Evolutionary conservation across 2,797 vertebrate species (phyloP), one percentile per base, ranked within the genome.

Genomic region (Takifugu ocellatus): DNA sequence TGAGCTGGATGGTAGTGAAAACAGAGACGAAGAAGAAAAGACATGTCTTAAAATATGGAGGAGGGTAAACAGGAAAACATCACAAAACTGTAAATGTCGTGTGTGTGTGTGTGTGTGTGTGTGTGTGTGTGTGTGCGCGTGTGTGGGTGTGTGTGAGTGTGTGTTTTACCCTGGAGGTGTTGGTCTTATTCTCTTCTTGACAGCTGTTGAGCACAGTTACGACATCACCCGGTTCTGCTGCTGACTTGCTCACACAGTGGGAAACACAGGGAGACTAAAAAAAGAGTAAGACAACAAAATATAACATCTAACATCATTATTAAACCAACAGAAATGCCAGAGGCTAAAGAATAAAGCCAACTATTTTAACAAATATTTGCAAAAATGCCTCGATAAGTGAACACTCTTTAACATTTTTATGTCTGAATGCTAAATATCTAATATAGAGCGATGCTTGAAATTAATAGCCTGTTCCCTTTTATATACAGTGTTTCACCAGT

Each of bases 211-310:
- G 84, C 81, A 90, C 83, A 49, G 90, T 90, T 63, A 92, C 93
- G 59, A 96, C 95, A 55, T 90, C 80, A 42, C 80, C 53, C 48
- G 76, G 91, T 66, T 88, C 91, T 72, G 90, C 66, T 48, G 69
- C 89, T 11, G 89, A 75, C 75, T 91, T 81, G 0, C 83, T 83
- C 61, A 89, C 84, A 77, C 81, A 89, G 55, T 92, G 93, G 10
- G 93, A 91, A 54, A 88, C 89, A 74, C 91, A 93, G 14, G 76
- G 61, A 73, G 90, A 85, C 95, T 97, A 60, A 33, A 78, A 83
- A 54, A 50, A 63, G 42, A 61, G 17, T 42, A 24, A 14, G 42
- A 52, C 16, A 43, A 14, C 42, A 43, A 14, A 16, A 43, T 15
- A 5, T 16, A 43, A 43, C 5, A 3, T 21, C 21, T 21, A 21